Evolutionary conservation across 2,797 vertebrate genomes (phyloP).

Genomic region (Macroramphosus scolopax): DNA sequence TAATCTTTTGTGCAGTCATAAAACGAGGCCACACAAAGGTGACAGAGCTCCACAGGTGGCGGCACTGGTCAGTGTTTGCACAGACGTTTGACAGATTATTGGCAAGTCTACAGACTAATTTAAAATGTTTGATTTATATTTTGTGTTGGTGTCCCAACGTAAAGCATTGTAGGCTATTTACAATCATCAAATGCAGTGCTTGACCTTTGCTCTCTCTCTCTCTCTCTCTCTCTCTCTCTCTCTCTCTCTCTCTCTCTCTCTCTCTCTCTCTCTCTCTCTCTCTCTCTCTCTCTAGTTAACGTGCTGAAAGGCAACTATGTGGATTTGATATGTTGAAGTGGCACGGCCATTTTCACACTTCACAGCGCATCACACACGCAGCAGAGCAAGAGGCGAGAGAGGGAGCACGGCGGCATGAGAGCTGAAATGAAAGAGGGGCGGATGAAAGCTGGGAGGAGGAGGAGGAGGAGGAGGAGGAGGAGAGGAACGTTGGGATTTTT

Average conservation of each 20-base stretch:
- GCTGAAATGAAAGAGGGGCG: constrained; percentile 4
- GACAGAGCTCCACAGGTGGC: too few species aligned
- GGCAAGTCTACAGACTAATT: too few species aligned
- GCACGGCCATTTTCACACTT: constrained; percentile 48
- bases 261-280: too few species aligned
- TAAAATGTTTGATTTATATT: too few species aligned
- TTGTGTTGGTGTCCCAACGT: too few species aligned
- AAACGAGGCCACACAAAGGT: too few species aligned
- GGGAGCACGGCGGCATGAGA: neutral
- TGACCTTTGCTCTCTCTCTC: constrained; percentile 3
- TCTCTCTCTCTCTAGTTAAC: constrained; percentile 13
- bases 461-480: too few species aligned
- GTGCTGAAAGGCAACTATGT: constrained; percentile 18
- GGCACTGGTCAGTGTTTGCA: too few species aligned
- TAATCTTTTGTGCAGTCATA: too few species aligned
- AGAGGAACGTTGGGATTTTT: constrained; percentile 32
- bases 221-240: constrained; percentile 4
- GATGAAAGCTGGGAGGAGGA: constrained; percentile 13
- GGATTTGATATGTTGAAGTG: constrained; percentile 40
- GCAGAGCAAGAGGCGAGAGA: constrained; percentile 6
- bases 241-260: too few species aligned
- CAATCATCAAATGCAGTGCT: constrained; percentile 12
- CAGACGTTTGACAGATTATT: too few species aligned
- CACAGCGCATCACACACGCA: constrained; percentile 32
- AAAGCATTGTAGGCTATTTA: too few species aligned